These are phyloP conservation scores for Phaetusa simplex DNA, from an alignment of 2,113 vertebrate species.

Conservation along the genomic window DNA sequence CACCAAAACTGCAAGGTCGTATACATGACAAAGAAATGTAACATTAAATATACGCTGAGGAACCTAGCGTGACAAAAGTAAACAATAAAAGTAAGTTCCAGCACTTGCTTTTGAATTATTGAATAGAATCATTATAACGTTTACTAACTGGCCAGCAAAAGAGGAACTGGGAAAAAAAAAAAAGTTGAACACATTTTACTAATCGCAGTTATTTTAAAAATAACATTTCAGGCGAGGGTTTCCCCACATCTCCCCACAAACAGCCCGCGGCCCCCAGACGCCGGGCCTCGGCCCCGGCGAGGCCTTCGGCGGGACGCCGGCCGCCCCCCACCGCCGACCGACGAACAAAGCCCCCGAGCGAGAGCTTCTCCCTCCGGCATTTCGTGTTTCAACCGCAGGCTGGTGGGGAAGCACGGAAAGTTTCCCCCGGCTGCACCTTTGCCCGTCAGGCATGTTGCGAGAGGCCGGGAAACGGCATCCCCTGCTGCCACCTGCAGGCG, in stretches of 20 bases:
- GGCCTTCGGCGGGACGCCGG: rapidly evolving
- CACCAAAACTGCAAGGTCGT: background rate
- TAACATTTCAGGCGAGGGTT: rapidly evolving
- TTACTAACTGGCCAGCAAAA: background rate
- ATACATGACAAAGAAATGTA: background rate
- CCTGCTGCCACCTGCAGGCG: constrained; percentile 78
- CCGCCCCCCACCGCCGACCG: background rate
- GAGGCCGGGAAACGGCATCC: constrained; percentile 58
- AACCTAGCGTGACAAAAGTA: background rate
- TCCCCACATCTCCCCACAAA: rapidly evolving
- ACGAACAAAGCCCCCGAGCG: background rate
- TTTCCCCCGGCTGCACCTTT: background rate
- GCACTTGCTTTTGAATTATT: too few relatives aligned
- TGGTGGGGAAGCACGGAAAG: background rate
- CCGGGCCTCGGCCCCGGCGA: background rate
- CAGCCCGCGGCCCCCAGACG: background rate
- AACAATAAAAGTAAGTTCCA: background rate
- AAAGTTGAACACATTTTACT: background rate
- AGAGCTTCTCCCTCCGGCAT: background rate
- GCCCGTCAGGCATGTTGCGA: background rate
- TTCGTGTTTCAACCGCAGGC: background rate
- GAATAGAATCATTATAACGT: background rate
- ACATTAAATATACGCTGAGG: rapidly evolving
- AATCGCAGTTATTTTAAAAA: background rate
- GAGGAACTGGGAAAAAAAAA: background rate